Evolutionary conservation across 2,797 vertebrate genomes (phyloP).

Genomic region (Dendrocincla tyrannina): DNA sequence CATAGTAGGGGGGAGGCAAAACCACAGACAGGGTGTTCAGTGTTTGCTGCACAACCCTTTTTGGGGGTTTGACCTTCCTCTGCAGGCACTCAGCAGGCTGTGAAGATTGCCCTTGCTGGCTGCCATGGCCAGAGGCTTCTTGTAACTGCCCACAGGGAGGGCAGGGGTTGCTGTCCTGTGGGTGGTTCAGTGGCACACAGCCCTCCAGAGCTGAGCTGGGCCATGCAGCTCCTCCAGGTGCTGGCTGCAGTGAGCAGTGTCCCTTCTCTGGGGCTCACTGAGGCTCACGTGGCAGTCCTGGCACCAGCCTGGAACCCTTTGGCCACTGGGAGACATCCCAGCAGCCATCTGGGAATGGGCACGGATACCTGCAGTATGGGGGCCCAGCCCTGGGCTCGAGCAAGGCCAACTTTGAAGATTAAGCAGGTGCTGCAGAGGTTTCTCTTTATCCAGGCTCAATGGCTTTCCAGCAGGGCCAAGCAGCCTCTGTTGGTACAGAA

Average conservation of each 20-base stretch:
- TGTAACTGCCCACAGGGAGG: neutral
- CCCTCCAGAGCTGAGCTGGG: neutral
- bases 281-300: neutral
- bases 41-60: neutral
- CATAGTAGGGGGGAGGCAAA: neutral
- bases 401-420: neutral
- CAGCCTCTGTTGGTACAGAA: neutral
- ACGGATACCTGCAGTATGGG: rapidly evolving
- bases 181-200: neutral
- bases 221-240: rapidly evolving
- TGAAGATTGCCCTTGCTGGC: neutral
- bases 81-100: rapidly evolving
- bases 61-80: neutral
- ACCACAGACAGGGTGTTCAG: rapidly evolving
- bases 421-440: neutral
- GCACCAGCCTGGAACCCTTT: neutral
- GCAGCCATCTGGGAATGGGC: neutral
- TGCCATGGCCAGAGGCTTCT: rapidly evolving
- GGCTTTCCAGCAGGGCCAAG: neutral
- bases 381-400: neutral
- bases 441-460: neutral
- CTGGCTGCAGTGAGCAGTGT: neutral
- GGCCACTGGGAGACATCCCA: neutral
- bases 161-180: neutral
- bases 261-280: neutral